Conservation (phyloP, 2,888 invertebrate genomes). For the Lithophane socia region DNA sequence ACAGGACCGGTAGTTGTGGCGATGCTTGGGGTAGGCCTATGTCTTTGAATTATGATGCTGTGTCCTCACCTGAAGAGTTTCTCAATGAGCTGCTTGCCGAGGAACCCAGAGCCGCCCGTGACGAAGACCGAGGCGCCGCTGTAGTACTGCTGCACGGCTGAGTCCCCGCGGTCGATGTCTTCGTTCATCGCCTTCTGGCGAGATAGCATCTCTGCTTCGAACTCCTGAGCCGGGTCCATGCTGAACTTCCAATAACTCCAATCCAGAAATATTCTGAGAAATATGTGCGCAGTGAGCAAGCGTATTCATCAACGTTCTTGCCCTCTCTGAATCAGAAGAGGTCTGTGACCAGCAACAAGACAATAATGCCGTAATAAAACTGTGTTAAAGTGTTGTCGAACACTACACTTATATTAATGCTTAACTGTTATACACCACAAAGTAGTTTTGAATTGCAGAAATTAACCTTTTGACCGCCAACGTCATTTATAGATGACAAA, state of each 20-base stretch:
- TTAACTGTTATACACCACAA: too few relatives aligned
- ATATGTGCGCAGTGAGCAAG: neutral
- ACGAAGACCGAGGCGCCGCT: constrained; percentile 91
- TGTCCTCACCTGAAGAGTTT: constrained; percentile 24
- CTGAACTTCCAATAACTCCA: neutral
- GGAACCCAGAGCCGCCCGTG: constrained; percentile 95
- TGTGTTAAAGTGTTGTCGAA: too few relatives aligned
- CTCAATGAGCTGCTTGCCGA: constrained; percentile 74
- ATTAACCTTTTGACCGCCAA: too few relatives aligned
- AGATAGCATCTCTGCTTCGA: constrained; percentile 25
- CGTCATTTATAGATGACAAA: too few relatives aligned
- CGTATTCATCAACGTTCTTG: too few relatives aligned
- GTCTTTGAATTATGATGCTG: too few relatives aligned
- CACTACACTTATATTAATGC: neutral
- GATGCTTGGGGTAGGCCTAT: too few relatives aligned
- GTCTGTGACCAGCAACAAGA: too few relatives aligned
- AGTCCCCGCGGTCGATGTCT: constrained; percentile 50
- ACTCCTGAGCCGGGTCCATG: constrained; percentile 12
- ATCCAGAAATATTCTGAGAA: too few relatives aligned
- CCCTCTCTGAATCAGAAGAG: rapidly evolving
- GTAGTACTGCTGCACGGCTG: constrained; percentile 87
- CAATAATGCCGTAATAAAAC: too few relatives aligned
- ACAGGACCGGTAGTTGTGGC: neutral
- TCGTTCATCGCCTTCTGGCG: constrained; percentile 38
- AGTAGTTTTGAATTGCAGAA: neutral